phyloP scores from a whole-genome alignment of 2,888 invertebrate genomes.

The Agriopis aurantiaria region DNA sequence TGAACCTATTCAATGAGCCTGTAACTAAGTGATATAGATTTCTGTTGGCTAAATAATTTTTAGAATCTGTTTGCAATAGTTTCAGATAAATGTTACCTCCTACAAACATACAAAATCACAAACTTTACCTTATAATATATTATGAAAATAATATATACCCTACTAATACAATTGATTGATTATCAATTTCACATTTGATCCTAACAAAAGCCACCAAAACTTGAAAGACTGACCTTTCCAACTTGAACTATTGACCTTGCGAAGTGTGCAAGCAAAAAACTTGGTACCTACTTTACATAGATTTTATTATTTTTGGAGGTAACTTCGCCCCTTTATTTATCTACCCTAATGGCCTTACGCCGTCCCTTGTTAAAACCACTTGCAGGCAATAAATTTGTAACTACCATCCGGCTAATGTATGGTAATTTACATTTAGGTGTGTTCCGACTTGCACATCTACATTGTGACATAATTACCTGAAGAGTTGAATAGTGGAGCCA shows the following conservation, averaged over 20 bases:
- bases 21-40: too few relatives aligned
- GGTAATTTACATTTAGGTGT: constrained; percentile 47
- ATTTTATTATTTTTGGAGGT: too few relatives aligned
- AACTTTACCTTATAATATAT: too few relatives aligned
- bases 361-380: constrained; percentile 31
- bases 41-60: too few relatives aligned
- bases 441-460: constrained; percentile 32
- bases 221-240: constrained; percentile 5
- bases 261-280: neutral
- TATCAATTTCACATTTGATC: too few relatives aligned
- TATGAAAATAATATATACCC: too few relatives aligned
- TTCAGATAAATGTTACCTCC: too few relatives aligned
- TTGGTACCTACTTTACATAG: too few relatives aligned
- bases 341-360: constrained; percentile 10
- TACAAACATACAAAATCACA: too few relatives aligned
- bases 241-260: constrained; percentile 17
- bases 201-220: neutral
- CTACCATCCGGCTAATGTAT: constrained; percentile 38
- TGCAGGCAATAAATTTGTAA: constrained; percentile 40
- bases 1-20: too few relatives aligned
- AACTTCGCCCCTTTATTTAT: neutral
- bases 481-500: neutral
- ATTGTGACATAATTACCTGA: neutral
- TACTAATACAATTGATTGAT: too few relatives aligned
- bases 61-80: too few relatives aligned